phyloP scores from a whole-genome alignment of 2,888 invertebrate genomes.

The Cheilosia pagana region DNA sequence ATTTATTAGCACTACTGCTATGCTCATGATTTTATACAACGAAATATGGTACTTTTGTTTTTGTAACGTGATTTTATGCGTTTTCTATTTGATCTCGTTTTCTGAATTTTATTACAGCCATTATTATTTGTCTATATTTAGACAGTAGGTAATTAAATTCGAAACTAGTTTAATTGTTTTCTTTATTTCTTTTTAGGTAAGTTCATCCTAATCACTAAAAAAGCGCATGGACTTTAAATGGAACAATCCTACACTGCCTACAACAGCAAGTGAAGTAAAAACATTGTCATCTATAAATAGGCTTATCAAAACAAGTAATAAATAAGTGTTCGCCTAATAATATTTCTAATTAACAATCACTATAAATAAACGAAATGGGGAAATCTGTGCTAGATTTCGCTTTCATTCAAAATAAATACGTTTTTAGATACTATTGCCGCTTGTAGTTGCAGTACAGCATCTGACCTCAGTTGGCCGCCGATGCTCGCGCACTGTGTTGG shows the following conservation, averaged over 20 bases:
- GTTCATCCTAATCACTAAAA: not conserved
- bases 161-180: conserved; percentile 16
- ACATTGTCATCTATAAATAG: conserved; percentile 37
- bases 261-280: not conserved
- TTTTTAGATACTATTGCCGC: not conserved
- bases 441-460: conserved; percentile 9
- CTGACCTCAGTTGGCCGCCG: conserved; percentile 51
- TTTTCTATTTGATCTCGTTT: not conserved
- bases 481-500: conserved; percentile 18
- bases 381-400: conserved; percentile 69
- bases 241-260: not conserved
- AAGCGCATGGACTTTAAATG: too few relatives aligned
- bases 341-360: conserved; percentile 54
- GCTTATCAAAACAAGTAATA: conserved; percentile 65
- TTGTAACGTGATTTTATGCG: too few relatives aligned
- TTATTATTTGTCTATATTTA: too few relatives aligned
- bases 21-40: too few relatives aligned
- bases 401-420: conserved; percentile 40
- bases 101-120: too few relatives aligned
- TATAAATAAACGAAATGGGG: conserved; percentile 55
- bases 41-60: too few relatives aligned
- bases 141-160: too few relatives aligned
- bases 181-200: conserved; percentile 52
- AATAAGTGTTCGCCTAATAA: conserved; percentile 62
- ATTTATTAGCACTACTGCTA: too few relatives aligned